Percentiles rank a stretch among this genome's conserved stretches.
Evolutionary conservation across 2,113 vertebrate genomes (phyloP).

Genomic region (Galemys pyrenaicus): DNA sequence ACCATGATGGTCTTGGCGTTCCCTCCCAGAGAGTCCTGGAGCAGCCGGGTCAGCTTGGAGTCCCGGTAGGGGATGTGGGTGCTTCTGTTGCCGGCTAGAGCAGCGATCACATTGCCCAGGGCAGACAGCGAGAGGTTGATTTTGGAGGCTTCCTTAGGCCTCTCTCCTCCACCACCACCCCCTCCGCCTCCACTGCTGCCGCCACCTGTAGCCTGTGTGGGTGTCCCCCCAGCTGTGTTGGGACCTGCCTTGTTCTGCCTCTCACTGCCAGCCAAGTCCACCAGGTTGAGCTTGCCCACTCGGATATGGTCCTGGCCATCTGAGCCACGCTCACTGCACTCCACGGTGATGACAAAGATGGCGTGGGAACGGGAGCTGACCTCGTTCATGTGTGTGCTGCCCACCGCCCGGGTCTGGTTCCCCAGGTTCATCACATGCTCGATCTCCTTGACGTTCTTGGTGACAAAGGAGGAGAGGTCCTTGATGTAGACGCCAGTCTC

Average conservation of each 20-base stretch:
- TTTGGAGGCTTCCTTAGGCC: constrained; percentile 95
- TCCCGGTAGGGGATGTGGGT: constrained; percentile 96
- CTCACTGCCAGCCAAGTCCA: constrained; percentile 97
- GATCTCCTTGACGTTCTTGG: constrained; percentile 96
- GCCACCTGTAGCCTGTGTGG: constrained; percentile 15
- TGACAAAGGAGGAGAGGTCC: constrained; percentile 95
- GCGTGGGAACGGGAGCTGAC: constrained; percentile 96
- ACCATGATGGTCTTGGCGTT: constrained; percentile 98
- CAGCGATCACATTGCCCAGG: constrained; percentile 97
- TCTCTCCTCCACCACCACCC: constrained; percentile 81
- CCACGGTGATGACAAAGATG: constrained; percentile 94
- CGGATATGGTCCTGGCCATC: constrained; percentile 96
- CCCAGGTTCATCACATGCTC: constrained; percentile 97
- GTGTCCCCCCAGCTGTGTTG: constrained; percentile 62
- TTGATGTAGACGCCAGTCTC: constrained; percentile 95
- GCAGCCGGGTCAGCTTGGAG: constrained; percentile 97
- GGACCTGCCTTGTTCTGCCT: constrained; percentile 92
- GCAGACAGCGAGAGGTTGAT: constrained; percentile 98
- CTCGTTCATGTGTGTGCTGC: constrained; percentile 97
- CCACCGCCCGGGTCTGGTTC: constrained; percentile 93
- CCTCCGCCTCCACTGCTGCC: background rate
- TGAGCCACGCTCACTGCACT: constrained; percentile 93
- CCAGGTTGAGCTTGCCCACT: constrained; percentile 97
- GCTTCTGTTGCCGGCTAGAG: constrained; percentile 93
- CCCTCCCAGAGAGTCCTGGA: constrained; percentile 97